Evolutionary conservation across 2,888 invertebrate genomes (phyloP).

Genomic region (Gastracanthus pulcherrimus): DNA sequence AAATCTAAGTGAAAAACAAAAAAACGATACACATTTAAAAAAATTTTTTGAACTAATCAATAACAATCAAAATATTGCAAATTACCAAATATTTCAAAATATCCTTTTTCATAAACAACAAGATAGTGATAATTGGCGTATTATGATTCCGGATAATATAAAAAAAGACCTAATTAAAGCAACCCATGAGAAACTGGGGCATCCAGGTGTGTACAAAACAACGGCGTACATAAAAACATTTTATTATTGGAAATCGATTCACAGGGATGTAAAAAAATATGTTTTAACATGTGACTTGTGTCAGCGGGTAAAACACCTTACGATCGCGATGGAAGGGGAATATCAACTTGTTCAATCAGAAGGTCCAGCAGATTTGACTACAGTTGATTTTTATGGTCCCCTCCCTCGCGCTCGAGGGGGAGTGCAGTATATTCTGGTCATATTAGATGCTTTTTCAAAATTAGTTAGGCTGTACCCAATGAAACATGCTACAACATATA

Average conservation of each 20-base stretch:
- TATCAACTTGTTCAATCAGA: conserved; percentile 14
- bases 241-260: neutral
- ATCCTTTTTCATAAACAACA: neutral
- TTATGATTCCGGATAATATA: neutral
- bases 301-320: too few relatives aligned
- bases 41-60: too few relatives aligned
- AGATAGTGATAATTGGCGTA: neutral
- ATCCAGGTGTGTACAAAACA: neutral
- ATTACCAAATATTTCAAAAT: neutral
- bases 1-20: too few relatives aligned
- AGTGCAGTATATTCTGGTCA: too few relatives aligned
- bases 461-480: conserved; percentile 1
- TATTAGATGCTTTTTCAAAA: conserved; percentile 13
- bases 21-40: neutral
- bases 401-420: too few relatives aligned
- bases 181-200: neutral
- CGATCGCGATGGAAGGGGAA: neutral
- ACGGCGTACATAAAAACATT: neutral
- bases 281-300: neutral
- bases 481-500: neutral
- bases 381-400: too few relatives aligned
- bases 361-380: too few relatives aligned
- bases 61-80: too few relatives aligned
- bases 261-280: neutral
- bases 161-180: neutral